phyloP scores from a whole-genome alignment of 2,113 vertebrate genomes.

The Eptatretus burgeri region DNA sequence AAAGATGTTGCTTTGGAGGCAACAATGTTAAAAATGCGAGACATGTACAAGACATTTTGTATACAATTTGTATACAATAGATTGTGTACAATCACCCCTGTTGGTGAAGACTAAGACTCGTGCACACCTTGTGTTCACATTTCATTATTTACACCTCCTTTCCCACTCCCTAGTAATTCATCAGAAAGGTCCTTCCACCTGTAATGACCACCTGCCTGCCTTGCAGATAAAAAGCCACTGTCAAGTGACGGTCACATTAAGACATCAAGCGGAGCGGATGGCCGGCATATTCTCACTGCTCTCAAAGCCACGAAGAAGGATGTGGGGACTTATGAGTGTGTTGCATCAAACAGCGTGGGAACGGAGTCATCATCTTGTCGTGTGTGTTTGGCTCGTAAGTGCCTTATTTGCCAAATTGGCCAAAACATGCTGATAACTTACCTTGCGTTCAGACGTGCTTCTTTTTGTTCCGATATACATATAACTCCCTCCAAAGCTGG shows the following conservation, averaged over 20 bases:
- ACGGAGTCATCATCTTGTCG: constrained; percentile 54
- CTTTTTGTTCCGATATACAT: too few species aligned
- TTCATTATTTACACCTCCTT: constrained; percentile 8
- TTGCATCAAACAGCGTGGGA: constrained; percentile 45
- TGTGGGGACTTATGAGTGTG: constrained; percentile 62
- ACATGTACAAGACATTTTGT: too few species aligned
- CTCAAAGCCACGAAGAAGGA: constrained; percentile 49
- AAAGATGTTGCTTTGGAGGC: too few species aligned
- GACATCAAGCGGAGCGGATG: constrained; percentile 54
- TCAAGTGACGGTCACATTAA: constrained; percentile 33
- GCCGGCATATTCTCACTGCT: constrained; percentile 67
- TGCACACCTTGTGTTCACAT: too few species aligned
- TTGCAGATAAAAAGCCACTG: constrained; percentile 46
- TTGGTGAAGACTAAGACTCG: too few species aligned
- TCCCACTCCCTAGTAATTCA: too few species aligned
- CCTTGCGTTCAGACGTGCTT: too few species aligned
- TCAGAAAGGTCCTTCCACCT: background rate
- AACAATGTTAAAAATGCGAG: too few species aligned
- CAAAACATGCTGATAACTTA: too few species aligned
- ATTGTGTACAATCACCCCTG: too few species aligned
- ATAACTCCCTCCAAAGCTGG: too few species aligned
- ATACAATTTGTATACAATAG: too few species aligned
- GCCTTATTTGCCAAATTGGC: background rate
- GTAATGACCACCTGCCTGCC: background rate
- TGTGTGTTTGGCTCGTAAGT: constrained; percentile 64